Evolutionary conservation across 2,113 vertebrate species (phyloP).

Genomic region (Pithys albifrons): DNA sequence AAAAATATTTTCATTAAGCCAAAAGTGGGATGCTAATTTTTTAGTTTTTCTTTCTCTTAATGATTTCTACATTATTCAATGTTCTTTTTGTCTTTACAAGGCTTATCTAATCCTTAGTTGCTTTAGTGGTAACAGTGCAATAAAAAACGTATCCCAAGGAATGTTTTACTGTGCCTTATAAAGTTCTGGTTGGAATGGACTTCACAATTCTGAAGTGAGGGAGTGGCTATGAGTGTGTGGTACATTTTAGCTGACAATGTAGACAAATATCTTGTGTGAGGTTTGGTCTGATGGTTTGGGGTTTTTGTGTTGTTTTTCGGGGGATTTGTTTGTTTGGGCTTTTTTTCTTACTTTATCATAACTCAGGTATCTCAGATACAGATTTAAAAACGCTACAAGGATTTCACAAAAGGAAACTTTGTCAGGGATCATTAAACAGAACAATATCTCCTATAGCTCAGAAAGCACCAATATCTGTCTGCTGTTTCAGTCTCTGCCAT

Average conservation of each 20-base stretch:
- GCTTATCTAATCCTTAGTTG: not conserved
- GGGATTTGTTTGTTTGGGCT: not conserved
- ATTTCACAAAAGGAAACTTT: not conserved
- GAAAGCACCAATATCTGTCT: not conserved
- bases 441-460: not conserved
- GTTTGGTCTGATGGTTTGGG: not conserved
- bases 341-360: not conserved
- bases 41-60: not conserved
- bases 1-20: not conserved
- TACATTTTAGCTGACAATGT: not conserved
- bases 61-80: not conserved
- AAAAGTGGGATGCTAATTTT: accelerated
- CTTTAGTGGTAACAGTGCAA: not conserved
- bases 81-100: not conserved
- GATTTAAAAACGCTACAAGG: not conserved
- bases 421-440: not conserved
- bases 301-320: not conserved
- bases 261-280: not conserved
- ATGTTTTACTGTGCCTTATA: not conserved
- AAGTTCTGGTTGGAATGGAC: not conserved
- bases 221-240: accelerated
- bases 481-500: not conserved
- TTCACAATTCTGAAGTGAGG: not conserved
- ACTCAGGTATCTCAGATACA: not conserved
- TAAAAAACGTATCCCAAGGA: not conserved